phyloP scores from a whole-genome alignment of 2,797 vertebrate genomes.

The Pseudochirops cupreus region DNA sequence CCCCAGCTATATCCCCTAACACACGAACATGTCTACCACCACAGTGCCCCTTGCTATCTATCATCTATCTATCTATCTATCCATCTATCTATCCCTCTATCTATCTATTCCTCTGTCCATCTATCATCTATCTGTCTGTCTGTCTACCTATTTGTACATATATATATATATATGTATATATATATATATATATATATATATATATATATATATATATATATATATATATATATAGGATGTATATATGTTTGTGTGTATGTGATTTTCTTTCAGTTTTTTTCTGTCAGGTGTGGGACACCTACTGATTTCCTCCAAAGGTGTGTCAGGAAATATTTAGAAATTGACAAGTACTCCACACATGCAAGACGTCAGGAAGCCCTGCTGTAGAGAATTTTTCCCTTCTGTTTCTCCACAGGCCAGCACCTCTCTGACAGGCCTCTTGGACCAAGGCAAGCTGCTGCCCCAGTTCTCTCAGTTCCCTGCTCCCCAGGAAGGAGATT shows the following conservation, averaged over 20 bases:
- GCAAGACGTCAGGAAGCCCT: background rate
- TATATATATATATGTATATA: background rate
- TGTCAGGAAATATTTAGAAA: background rate
- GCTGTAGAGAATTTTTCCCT: background rate
- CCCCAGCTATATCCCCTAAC: background rate
- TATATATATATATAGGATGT: background rate
- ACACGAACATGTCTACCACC: background rate
- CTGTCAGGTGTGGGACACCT: background rate
- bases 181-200: background rate
- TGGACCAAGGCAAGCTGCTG: background rate
- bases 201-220: no score
- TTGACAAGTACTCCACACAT: background rate
- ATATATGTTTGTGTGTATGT: background rate
- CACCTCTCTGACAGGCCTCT: background rate
- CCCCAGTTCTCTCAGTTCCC: background rate
- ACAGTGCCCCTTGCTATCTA: background rate
- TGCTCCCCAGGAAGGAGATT: conserved; percentile 47
- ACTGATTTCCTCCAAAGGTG: background rate
- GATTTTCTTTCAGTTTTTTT: background rate
- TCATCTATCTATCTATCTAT: background rate
- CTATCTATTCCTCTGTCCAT: no score
- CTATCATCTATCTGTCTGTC: background rate
- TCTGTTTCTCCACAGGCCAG: background rate
- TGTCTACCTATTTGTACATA: no score
- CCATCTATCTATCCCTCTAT: no score